A percentile compares a stretch with the other conserved stretches of the same genome.
Conservation (phyloP, 1,140 invertebrate genomes). For the Euwallacea fornicatus region DNA sequence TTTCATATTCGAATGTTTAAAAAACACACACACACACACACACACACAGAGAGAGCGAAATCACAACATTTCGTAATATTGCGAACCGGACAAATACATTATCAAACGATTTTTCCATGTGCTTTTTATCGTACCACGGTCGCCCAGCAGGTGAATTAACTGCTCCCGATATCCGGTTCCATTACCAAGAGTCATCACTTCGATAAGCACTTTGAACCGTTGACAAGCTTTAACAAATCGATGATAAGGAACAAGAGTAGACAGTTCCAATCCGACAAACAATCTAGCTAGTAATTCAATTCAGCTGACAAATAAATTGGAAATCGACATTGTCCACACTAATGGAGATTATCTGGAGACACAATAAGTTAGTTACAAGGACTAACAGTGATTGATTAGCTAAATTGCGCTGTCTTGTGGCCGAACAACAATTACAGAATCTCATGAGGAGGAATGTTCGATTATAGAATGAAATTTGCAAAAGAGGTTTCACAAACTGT, state of each 20-base stretch:
- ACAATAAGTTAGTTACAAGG: conserved; percentile 12
- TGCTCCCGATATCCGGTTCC: too few relatives aligned
- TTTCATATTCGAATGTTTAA: too few relatives aligned
- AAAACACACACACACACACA: too few relatives aligned
- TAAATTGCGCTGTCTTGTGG: not conserved
- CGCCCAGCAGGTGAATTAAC: too few relatives aligned
- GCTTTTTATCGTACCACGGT: too few relatives aligned
- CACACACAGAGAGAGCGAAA: too few relatives aligned
- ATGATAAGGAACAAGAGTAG: conserved; percentile 9
- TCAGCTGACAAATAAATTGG: conserved; percentile 7
- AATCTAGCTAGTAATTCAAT: conserved; percentile 6
- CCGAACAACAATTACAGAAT: not conserved
- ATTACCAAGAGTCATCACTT: too few relatives aligned
- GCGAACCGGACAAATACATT: too few relatives aligned
- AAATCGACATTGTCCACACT: conserved; percentile 11
- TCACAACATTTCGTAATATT: too few relatives aligned
- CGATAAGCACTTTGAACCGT: too few relatives aligned
- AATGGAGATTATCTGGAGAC: conserved; percentile 8
- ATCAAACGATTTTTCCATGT: too few relatives aligned
- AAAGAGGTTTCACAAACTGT: too few relatives aligned
- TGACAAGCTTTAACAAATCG: not conserved
- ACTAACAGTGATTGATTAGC: conserved; percentile 22
- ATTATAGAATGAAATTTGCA: not conserved
- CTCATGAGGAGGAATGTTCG: not conserved
- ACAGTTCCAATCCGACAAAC: not conserved